Conservation (phyloP, 2,113 vertebrate species). For the Daphoenositta chrysoptera region DNA sequence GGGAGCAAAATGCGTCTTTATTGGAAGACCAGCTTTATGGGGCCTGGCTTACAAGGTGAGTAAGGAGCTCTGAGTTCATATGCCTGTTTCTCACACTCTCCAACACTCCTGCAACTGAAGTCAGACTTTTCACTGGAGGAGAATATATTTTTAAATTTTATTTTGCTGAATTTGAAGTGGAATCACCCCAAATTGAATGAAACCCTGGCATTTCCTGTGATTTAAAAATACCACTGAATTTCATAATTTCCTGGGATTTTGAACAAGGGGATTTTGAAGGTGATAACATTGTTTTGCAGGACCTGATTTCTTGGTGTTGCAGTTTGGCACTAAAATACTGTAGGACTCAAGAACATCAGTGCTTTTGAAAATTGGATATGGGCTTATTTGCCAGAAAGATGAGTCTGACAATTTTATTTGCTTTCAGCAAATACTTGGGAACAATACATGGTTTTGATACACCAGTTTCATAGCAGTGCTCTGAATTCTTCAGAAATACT, state of each 20-base stretch:
- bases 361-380: not conserved
- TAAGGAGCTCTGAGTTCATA: not conserved
- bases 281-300: not conserved
- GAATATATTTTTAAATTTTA: not conserved
- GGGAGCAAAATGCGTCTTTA: constrained; percentile 91
- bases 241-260: not conserved
- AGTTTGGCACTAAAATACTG: not conserved
- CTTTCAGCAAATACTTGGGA: not conserved
- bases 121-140: not conserved
- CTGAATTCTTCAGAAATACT: not conserved
- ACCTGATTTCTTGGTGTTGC: not conserved
- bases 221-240: not conserved
- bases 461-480: not conserved
- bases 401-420: not conserved
- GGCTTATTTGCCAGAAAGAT: not conserved
- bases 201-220: not conserved
- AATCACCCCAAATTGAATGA: not conserved
- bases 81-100: not conserved
- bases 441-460: not conserved
- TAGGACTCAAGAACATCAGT: not conserved
- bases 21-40: constrained; percentile 91
- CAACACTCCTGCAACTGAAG: not conserved
- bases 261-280: not conserved
- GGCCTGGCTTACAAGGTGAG: constrained; percentile 91
- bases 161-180: not conserved